Evolutionary conservation across 2,888 invertebrate genomes (phyloP).

Genomic region (Danaus chrysippus): DNA sequence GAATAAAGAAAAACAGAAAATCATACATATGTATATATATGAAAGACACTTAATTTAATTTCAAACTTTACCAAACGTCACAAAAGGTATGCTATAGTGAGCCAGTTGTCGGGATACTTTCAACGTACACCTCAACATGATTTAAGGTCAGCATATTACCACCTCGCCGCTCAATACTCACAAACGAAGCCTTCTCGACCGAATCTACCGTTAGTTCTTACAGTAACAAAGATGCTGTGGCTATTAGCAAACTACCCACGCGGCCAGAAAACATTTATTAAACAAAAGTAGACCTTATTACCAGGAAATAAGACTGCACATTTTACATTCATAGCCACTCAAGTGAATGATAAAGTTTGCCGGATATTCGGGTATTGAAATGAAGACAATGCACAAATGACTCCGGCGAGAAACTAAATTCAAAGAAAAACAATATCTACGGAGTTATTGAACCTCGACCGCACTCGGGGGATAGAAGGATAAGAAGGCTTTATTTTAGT

Average conservation of each 20-base stretch:
- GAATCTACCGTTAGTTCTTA: conserved; percentile 63
- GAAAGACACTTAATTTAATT: no score
- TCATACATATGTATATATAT: no score
- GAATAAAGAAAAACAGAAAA: no score
- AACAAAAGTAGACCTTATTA: conserved; percentile 22
- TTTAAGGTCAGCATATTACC: conserved; percentile 10
- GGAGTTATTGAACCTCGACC: conserved; percentile 1
- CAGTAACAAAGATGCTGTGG: conserved; percentile 59
- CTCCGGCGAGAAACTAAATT: conserved; percentile 32
- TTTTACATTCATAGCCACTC: conserved; percentile 6
- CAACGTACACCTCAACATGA: conserved; percentile 1
- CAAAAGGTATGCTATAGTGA: no score
- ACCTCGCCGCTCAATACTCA: conserved; percentile 13
- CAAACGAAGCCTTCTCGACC: conserved; percentile 48
- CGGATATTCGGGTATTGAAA: conserved; percentile 28
- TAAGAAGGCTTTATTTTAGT: no score
- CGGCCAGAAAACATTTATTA: conserved; percentile 8
- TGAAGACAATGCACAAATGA: conserved; percentile 40
- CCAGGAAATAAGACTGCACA: conserved; percentile 18
- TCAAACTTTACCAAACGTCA: no score
- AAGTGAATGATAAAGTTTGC: conserved; percentile 21
- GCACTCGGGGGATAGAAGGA: neutral
- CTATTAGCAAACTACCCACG: conserved; percentile 24
- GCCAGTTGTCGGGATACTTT: neutral
- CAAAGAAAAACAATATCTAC: conserved; percentile 30